Percentiles rank a stretch among this genome's conserved stretches.
phyloP scores from a whole-genome alignment of 1,140 invertebrate genomes.

The Drosophila rufa region DNA sequence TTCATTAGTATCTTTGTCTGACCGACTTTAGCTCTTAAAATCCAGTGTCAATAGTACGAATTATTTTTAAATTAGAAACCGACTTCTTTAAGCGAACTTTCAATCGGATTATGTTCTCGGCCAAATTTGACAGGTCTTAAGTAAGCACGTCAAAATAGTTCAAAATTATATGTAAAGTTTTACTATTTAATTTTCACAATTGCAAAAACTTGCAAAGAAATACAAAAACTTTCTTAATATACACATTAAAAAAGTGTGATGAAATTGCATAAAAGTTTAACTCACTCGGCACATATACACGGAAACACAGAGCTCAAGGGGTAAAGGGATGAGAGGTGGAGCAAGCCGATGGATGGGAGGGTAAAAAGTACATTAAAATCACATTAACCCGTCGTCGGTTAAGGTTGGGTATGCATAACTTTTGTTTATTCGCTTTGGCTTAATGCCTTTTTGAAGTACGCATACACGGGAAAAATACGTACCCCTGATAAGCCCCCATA shows the following conservation, averaged over 20 bases:
- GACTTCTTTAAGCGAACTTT: background rate
- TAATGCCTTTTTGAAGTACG: constrained; percentile 77
- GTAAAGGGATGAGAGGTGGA: background rate
- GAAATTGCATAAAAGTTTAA: constrained; percentile 61
- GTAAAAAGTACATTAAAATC: constrained; percentile 83
- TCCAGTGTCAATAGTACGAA: background rate
- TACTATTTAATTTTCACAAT: constrained; percentile 50
- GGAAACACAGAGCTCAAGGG: constrained; percentile 10
- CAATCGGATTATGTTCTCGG: background rate
- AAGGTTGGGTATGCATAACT: constrained; percentile 77
- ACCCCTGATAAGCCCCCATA: constrained; percentile 26
- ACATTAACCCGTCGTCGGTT: constrained; percentile 81
- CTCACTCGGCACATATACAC: constrained; percentile 2
- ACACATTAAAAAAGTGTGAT: constrained; percentile 45
- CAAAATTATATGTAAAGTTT: constrained; percentile 27
- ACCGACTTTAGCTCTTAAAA: background rate
- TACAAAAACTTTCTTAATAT: constrained; percentile 53
- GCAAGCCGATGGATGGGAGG: background rate
- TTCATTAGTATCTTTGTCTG: background rate
- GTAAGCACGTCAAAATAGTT: background rate
- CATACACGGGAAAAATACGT: constrained; percentile 16
- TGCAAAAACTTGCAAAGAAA: constrained; percentile 18
- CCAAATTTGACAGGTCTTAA: background rate
- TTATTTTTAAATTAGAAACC: background rate
- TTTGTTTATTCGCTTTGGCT: constrained; percentile 74